phyloP scores from a whole-genome alignment of 1,140 invertebrate genomes.

The Thalassaphorura encarpata region DNA sequence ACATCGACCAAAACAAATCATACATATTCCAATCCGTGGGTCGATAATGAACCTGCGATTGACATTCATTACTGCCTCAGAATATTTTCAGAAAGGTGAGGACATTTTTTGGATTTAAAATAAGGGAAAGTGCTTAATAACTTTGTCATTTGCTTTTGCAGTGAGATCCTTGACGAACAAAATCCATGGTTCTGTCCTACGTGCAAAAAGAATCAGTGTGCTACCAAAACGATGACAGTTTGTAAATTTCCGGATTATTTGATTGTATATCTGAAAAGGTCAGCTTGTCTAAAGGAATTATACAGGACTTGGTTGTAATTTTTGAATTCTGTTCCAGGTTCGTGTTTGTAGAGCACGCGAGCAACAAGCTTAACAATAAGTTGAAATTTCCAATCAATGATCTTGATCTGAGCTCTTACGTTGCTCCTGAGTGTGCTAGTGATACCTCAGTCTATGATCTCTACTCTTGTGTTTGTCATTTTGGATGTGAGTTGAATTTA shows the following conservation, averaged over 20 bases:
- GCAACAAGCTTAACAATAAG: slow-evolving; percentile 57
- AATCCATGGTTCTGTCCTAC: slow-evolving; percentile 62
- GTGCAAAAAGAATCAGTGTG: slow-evolving; percentile 55
- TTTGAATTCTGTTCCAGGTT: slow-evolving; percentile 44
- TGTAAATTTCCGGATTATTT: slow-evolving; percentile 59
- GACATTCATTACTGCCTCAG: slow-evolving; percentile 55
- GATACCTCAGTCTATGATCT: slow-evolving; percentile 45
- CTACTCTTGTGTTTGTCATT: slow-evolving; percentile 60
- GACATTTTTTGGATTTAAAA: slow-evolving; percentile 2
- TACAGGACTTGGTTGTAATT: slow-evolving; percentile 5
- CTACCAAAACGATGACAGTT: slow-evolving; percentile 57
- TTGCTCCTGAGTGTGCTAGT: slow-evolving; percentile 26
- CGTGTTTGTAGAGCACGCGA: slow-evolving; percentile 56
- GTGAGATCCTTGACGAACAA: slow-evolving; percentile 56
- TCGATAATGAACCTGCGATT: slow-evolving; percentile 37
- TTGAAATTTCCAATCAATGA: slow-evolving; percentile 54
- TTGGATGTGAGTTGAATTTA: slow-evolving; percentile 48
- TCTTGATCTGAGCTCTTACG: slow-evolving; percentile 43
- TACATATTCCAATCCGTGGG: not conserved
- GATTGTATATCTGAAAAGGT: slow-evolving; percentile 62
- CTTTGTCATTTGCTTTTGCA: slow-evolving; percentile 34
- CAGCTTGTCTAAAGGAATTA: slow-evolving; percentile 10
- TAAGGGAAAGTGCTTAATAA: not conserved
- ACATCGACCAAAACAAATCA: not conserved
- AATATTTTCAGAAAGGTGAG: slow-evolving; percentile 55